phyloP scores from a whole-genome alignment of 2,888 invertebrate genomes.

The Monochamus alternatus region DNA sequence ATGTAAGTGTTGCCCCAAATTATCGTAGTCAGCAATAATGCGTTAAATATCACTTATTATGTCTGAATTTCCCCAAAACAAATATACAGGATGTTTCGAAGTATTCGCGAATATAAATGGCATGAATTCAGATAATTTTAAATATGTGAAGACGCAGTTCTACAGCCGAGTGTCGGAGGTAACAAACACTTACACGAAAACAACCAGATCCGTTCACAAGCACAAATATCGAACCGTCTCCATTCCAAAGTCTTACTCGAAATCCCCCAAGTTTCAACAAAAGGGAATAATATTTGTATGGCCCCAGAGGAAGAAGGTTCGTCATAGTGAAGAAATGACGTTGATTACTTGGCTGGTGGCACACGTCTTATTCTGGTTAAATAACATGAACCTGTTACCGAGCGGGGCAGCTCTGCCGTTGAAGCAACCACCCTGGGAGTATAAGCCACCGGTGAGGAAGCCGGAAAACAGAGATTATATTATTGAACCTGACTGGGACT shows the following conservation, averaged over 20 bases:
- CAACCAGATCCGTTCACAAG: constrained; percentile 38
- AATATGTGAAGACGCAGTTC: constrained; percentile 55
- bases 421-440: constrained; percentile 63
- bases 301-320: constrained; percentile 53
- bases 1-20: neutral
- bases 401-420: constrained; percentile 62
- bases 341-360: constrained; percentile 60
- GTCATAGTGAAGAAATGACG: constrained; percentile 56
- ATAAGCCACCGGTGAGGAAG: constrained; percentile 59
- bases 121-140: constrained; percentile 51
- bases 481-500: constrained; percentile 69
- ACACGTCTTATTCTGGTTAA: constrained; percentile 63
- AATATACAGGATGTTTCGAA: constrained; percentile 51
- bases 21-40: neutral
- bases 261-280: constrained; percentile 52
- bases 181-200: constrained; percentile 10
- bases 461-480: constrained; percentile 65
- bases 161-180: constrained; percentile 44
- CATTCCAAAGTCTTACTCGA: constrained; percentile 46
- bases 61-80: constrained; percentile 38
- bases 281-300: constrained; percentile 58
- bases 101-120: constrained; percentile 51
- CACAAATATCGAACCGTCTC: constrained; percentile 55
- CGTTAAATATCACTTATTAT: constrained; percentile 6
- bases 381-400: constrained; percentile 62